These are phyloP conservation scores for Smithornis capensis DNA, from an alignment of 2,113 vertebrate genomes.

Conservation along the genomic window DNA sequence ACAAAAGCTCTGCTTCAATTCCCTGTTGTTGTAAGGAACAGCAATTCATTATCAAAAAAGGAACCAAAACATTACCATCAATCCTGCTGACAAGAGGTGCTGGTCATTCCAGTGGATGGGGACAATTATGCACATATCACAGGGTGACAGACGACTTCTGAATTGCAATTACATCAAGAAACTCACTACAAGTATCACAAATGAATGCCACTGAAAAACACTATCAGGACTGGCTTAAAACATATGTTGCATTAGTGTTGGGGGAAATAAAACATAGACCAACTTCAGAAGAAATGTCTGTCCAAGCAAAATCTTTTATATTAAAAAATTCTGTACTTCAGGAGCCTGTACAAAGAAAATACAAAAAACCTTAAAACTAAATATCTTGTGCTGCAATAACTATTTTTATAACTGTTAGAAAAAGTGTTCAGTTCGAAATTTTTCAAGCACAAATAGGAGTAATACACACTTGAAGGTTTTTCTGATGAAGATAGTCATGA, in stretches of 20 bases:
- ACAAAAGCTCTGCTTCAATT: slow-evolving; percentile 49
- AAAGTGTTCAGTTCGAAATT: not conserved
- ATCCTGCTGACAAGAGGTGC: slow-evolving; percentile 53
- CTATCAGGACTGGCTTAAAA: slow-evolving; percentile 46
- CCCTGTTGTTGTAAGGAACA: slow-evolving; percentile 43
- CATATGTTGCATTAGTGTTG: not conserved
- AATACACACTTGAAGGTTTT: not conserved
- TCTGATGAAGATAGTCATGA: not conserved
- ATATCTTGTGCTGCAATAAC: not conserved
- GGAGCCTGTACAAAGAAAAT: not conserved
- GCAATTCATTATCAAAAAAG: slow-evolving; percentile 67
- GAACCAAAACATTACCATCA: slow-evolving; percentile 55
- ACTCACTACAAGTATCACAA: slow-evolving; percentile 32
- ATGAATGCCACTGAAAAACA: slow-evolving; percentile 32
- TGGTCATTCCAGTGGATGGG: slow-evolving; percentile 41
- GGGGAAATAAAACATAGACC: not conserved
- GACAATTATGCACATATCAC: slow-evolving; percentile 61
- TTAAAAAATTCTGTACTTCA: not conserved
- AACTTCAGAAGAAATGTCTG: not conserved
- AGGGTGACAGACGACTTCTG: slow-evolving; percentile 54
- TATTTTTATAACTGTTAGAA: not conserved
- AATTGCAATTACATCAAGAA: slow-evolving; percentile 53
- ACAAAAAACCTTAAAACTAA: not conserved
- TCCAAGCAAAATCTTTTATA: not conserved
- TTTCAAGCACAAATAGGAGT: not conserved